These are phyloP conservation scores for Entelurus aequoreus DNA, from an alignment of 2,113 vertebrate genomes.

Conservation along the genomic window DNA sequence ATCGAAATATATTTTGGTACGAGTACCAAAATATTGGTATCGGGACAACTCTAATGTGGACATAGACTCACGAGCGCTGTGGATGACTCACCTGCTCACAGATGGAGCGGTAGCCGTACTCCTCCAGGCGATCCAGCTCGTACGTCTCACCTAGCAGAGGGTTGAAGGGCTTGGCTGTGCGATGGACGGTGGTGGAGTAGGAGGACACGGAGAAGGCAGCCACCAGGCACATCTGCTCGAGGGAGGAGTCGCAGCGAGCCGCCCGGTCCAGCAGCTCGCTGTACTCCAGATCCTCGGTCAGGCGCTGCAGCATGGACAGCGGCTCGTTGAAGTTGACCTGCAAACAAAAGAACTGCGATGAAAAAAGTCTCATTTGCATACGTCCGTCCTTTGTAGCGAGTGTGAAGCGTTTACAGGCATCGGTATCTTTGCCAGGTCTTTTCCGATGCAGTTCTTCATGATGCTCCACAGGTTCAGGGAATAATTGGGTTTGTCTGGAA, in stretches of 20 bases:
- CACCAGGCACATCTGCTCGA: conserved; percentile 74
- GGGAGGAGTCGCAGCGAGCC: conserved; percentile 56
- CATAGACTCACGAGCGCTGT: conserved; percentile 45
- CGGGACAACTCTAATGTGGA: not conserved
- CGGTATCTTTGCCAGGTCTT: conserved; percentile 91
- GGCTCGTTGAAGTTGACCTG: conserved; percentile 87
- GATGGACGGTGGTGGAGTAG: conserved; percentile 71
- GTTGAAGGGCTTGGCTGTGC: conserved; percentile 74
- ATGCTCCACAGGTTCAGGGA: conserved; percentile 74
- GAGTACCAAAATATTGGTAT: too few species aligned
- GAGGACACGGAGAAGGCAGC: conserved; percentile 72
- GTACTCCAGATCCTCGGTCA: conserved; percentile 93
- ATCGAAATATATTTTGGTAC: too few species aligned
- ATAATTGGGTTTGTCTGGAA: conserved; percentile 74
- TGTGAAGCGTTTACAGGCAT: conserved; percentile 80
- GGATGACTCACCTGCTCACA: conserved; percentile 62
- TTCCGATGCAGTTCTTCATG: conserved; percentile 89
- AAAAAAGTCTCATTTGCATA: not conserved
- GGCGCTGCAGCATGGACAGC: conserved; percentile 86
- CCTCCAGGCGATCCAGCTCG: conserved; percentile 69
- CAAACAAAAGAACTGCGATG: not conserved
- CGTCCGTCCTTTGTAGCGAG: too few species aligned
- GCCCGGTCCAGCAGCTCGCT: conserved; percentile 89
- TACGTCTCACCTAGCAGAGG: conserved; percentile 73
- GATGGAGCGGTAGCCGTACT: conserved; percentile 69